A percentile compares a stretch with the other conserved stretches of the same genome.
Conservation (phyloP, 1,140 invertebrate species). For the Pseudomyrmex concolor region DNA sequence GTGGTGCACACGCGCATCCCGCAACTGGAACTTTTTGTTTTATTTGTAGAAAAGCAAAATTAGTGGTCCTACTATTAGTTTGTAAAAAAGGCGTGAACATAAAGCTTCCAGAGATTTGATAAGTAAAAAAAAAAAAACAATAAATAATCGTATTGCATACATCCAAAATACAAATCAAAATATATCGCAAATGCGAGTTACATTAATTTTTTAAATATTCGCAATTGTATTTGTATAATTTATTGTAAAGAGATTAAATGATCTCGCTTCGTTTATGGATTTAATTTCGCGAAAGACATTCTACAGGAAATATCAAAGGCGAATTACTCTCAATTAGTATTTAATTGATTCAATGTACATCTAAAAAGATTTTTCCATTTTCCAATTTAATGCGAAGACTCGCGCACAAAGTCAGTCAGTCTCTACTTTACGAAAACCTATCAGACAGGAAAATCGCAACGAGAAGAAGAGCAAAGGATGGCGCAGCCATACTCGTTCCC, state of each 20-base stretch:
- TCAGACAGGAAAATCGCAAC: conserved; percentile 16
- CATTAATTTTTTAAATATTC: no score
- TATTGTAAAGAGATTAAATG: no score
- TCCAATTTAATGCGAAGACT: not conserved
- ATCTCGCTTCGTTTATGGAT: no score
- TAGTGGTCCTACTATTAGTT: conserved; percentile 23
- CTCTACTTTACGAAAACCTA: not conserved
- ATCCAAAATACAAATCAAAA: no score
- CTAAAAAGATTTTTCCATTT: conserved; percentile 18
- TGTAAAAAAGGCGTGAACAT: not conserved
- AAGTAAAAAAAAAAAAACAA: no score
- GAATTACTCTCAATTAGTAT: conserved; percentile 28
- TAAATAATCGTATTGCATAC: no score
- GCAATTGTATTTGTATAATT: no score
- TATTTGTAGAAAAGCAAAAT: conserved; percentile 46
- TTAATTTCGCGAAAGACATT: not conserved
- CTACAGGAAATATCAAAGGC: not conserved
- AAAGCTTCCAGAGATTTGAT: no score
- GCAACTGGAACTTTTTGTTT: conserved; percentile 28
- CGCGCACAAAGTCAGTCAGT: not conserved
- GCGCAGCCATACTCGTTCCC: conserved; percentile 25
- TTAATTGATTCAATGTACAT: conserved; percentile 22
- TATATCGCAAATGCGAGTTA: no score
- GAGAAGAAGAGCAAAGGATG: not conserved
- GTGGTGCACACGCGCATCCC: not conserved